Base-by-base conservation (phyloP, 1,140 invertebrate genomes). In the Armadillidium nasatum region DNA sequence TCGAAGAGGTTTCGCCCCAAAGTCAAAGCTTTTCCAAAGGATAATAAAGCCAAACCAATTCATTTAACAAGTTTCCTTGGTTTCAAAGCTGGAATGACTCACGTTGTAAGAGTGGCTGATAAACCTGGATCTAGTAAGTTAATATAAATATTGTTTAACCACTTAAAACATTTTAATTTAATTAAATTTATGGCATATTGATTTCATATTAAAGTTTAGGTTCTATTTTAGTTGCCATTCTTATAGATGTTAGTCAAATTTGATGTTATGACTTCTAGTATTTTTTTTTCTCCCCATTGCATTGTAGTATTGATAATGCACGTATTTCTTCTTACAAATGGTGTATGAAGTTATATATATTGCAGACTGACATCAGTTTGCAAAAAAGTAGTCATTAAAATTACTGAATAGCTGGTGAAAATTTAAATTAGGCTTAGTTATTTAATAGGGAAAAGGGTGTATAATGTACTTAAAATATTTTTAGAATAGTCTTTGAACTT, bases 11-110 rank as follows among this genome's bases (percentile, higher is more conserved):
- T 97, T 89, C 93, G 96, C 88, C 98, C 98, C 83, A 98, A 98
- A 86, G 94, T 97, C 72, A 99, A 99, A 94, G 93, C 97, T 79
- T 99, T 99, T 88, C 98, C 98, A n/a, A 98, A 96, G 84, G 98
- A 99, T 91, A 96, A 99, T 84, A 88, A 91, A 22, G 90, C 86
- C 80, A 99, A 99, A 85, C 97, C 98, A 45, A 94, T 99, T 7
- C 98, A 99, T 88, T 87, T 99, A 50, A 99, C 98, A 7, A 94
- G 96, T 75, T 99, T 99, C 85, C 89, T 99, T 81, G 95, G 93
- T 69, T 99, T 98, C 86, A 99, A 99, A 86, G 96, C 97, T 85
- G 98, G 98, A 85, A 99, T 99, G 98, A 98, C 97, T 81, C 98
- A 99, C 85, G 93, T 99, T 86, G 94, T 99, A 4, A 89, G 98